Percentiles rank a stretch among this genome's conserved stretches.
Evolutionary conservation across 2,888 invertebrate genomes (phyloP).

Genomic region (Philereme transversata): DNA sequence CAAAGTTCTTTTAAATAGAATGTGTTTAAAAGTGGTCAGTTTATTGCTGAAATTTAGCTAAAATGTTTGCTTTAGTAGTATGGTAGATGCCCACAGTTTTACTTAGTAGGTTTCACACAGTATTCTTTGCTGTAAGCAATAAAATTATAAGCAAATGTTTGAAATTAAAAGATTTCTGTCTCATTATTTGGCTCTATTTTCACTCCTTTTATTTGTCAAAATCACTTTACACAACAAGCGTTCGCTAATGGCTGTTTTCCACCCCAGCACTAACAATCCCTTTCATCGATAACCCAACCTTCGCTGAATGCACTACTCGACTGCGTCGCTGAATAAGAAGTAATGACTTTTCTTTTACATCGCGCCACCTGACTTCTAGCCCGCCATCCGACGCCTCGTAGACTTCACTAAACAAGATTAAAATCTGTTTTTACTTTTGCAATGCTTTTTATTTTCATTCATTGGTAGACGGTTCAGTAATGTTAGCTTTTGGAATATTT

Average conservation of each 20-base stretch:
- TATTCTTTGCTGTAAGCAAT: too few relatives aligned
- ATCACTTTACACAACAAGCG: slow-evolving; percentile 26
- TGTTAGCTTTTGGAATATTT: slow-evolving; percentile 32
- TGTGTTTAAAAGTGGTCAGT: slow-evolving; percentile 18
- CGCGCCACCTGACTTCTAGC: slow-evolving; percentile 73
- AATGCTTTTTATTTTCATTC: slow-evolving; percentile 43
- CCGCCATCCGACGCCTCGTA: slow-evolving; percentile 60
- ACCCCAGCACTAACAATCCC: slow-evolving; percentile 32
- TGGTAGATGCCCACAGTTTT: too few relatives aligned
- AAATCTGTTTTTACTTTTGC: slow-evolving; percentile 64
- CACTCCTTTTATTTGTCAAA: slow-evolving; percentile 18
- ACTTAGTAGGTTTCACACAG: too few relatives aligned
- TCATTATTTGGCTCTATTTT: neutral
- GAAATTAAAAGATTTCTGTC: too few relatives aligned
- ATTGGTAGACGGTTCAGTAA: slow-evolving; percentile 33
- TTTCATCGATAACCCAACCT: slow-evolving; percentile 52
- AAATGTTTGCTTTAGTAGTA: too few relatives aligned
- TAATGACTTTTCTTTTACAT: slow-evolving; percentile 81
- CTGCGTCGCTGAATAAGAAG: slow-evolving; percentile 72
- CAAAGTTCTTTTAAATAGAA: slow-evolving; percentile 15
- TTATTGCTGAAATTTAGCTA: slow-evolving; percentile 19
- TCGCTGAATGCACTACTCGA: slow-evolving; percentile 48
- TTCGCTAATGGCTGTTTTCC: slow-evolving; percentile 32
- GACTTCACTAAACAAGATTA: slow-evolving; percentile 77
- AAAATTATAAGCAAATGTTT: too few relatives aligned